These are phyloP conservation scores for Zoanthus sansibaricus DNA, from an alignment of 92 coral and sea anemone species.

Conservation along the genomic window DNA sequence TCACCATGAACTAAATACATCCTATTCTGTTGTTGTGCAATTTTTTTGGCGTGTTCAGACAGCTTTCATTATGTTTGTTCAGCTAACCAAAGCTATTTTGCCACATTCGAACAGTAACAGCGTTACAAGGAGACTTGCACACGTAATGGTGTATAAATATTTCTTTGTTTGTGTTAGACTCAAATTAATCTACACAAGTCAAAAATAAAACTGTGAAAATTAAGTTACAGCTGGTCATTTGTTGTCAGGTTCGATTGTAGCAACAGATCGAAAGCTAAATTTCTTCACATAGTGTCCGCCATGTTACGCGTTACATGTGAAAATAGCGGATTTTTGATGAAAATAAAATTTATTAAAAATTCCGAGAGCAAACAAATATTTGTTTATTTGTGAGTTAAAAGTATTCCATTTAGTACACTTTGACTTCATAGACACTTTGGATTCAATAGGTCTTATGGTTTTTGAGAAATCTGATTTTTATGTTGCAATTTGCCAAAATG, in stretches of 20 bases:
- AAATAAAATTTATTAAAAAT: constrained; percentile 13
- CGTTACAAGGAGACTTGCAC: not conserved
- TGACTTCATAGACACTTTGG: constrained; percentile 10
- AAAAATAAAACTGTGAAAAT: constrained; percentile 7
- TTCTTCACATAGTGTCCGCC: constrained; percentile 3
- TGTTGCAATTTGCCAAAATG: constrained; percentile 1
- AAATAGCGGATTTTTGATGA: not conserved
- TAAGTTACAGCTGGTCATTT: constrained; percentile 8
- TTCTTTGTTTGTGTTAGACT: not conserved
- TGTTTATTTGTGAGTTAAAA: not conserved
- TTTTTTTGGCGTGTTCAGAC: not conserved
- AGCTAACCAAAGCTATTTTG: not conserved
- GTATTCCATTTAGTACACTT: constrained; percentile 20
- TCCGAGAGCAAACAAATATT: not conserved
- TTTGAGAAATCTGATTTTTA: constrained; percentile 6
- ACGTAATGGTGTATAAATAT: not conserved
- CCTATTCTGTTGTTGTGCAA: constrained; percentile 1
- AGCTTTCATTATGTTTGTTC: not conserved
- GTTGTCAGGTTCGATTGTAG: constrained; percentile 1
- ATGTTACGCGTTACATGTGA: constrained; percentile 15
- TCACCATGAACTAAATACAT: not conserved
- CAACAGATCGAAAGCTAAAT: constrained; percentile 3
- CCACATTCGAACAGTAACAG: constrained; percentile 13
- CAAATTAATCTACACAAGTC: not conserved
- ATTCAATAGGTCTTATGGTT: constrained; percentile 13